Base-by-base conservation (phyloP, 2,113 vertebrate species). In the Myiagra hebetior region DNA sequence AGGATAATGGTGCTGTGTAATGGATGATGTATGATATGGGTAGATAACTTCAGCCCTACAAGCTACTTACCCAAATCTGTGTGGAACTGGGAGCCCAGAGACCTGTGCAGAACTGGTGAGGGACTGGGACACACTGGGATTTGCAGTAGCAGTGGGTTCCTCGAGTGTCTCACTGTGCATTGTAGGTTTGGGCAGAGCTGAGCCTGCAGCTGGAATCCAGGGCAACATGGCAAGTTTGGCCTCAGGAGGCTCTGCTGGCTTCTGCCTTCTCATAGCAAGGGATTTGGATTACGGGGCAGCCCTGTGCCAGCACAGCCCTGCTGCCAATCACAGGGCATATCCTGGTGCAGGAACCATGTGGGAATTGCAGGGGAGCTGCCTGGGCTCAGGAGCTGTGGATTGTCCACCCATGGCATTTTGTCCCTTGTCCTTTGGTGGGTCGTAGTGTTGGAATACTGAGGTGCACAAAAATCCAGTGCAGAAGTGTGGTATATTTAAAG, bases 261-360 rank as follows among this genome's bases (percentile, higher is more conserved):
- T 56, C 81, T 96, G 73, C 47, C 79, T 85, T 57, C 79, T 77
- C 50, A 2, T 15, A 57, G 83, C 46, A 10, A 57, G 46, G 67
- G 85, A 15, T 90, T 76, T 88, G 72, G 72, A 31, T 92, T 90
- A 41, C 41, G n/a, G 68, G 50, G 72, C 76, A 87, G 87, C 56
- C 35, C 57, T 0, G 9, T 68, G 85, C 62, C 75, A 85, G 89
- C 91, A n/a, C 86, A 85, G 89, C 95, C 95, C 46, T 85, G 89
- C 95, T 92, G 93, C 93, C 89, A 80, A 1, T 94, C 95, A 85
- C 39, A 2, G 13, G 60, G 56, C 64, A 14, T 3, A 3, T 1
- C 26, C 59, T 5, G 0, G 31, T 0, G 15, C 3, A 1, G 62
- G 53, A 80, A n/a, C 93, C n/a, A 8, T 0, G 1, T 1, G 1